Conservation (phyloP, 23 tunicate genomes). For the Styela plicata region DNA sequence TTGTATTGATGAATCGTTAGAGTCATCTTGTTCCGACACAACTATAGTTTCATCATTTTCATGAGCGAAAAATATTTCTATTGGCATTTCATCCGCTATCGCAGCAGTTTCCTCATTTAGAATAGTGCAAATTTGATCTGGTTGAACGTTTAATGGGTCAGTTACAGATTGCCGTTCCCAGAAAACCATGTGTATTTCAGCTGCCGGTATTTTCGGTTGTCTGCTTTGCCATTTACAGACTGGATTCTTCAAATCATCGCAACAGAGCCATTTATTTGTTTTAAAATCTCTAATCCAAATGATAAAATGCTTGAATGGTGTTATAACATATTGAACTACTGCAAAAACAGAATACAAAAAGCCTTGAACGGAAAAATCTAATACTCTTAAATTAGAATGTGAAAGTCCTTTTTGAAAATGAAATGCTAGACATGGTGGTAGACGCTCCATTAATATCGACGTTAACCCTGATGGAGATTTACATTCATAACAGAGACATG, state of each 20-base stretch:
- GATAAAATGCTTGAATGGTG: constrained; percentile 64
- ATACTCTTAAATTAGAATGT: constrained; percentile 44
- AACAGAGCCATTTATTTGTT: constrained; percentile 68
- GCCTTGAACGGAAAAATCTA: constrained; percentile 74
- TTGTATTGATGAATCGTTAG: background rate
- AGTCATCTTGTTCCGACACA: background rate
- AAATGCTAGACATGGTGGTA: constrained; percentile 62
- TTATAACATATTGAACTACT: constrained; percentile 51
- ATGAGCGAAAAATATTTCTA: constrained; percentile 12
- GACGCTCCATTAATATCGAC: constrained; percentile 62
- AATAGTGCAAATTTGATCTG: background rate
- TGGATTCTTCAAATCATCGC: constrained; percentile 50
- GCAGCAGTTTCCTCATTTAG: background rate
- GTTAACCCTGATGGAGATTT: constrained; percentile 27
- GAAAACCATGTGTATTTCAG: constrained; percentile 59
- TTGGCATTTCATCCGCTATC: constrained; percentile 1
- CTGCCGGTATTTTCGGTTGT: constrained; percentile 59
- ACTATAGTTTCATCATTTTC: constrained; percentile 15
- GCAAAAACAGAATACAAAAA: constrained; percentile 55
- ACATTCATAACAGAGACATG: constrained; percentile 45
- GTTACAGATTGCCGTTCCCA: constrained; percentile 57
- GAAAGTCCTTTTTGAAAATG: constrained; percentile 73
- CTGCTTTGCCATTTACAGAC: constrained; percentile 41
- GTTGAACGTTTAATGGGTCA: background rate
- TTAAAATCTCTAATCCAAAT: constrained; percentile 63